These are phyloP conservation scores for Pachyramphus minor DNA, from an alignment of 2,113 vertebrate species.

Conservation along the genomic window DNA sequence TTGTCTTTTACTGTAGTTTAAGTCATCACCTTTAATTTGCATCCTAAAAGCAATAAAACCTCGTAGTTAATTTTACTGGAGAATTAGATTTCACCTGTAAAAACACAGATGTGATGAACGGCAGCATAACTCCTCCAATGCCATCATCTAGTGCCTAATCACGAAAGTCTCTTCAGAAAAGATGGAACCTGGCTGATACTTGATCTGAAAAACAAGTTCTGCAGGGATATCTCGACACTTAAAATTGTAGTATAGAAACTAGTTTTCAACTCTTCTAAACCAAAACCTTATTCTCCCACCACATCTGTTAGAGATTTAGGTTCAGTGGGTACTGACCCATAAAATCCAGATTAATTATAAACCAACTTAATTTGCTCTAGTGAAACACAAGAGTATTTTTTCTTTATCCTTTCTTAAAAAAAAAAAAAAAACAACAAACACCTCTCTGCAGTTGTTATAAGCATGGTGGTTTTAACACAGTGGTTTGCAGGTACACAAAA, in stretches of 20 bases:
- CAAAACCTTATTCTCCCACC: background rate
- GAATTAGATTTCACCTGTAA: background rate
- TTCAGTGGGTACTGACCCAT: background rate
- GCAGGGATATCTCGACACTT: background rate
- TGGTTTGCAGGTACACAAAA: background rate
- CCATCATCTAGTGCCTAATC: background rate
- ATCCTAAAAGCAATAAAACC: background rate
- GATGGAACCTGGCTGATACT: background rate
- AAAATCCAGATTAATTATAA: constrained; percentile 12
- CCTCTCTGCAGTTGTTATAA: background rate
- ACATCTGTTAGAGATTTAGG: background rate
- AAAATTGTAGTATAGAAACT: background rate
- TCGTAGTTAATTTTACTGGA: background rate
- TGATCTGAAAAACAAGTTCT: background rate
- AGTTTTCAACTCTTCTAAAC: background rate
- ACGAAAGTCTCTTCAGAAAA: background rate
- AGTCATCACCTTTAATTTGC: background rate
- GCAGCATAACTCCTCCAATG: background rate
- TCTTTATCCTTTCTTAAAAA: background rate
- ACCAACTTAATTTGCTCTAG: background rate
- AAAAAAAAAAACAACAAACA: no score
- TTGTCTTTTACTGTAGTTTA: background rate
- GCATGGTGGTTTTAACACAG: background rate
- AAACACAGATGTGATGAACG: background rate
- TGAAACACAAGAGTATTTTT: background rate